Evolutionary conservation across 2,888 invertebrate species (phyloP).

Genomic region (Asteroscopus sphinx): DNA sequence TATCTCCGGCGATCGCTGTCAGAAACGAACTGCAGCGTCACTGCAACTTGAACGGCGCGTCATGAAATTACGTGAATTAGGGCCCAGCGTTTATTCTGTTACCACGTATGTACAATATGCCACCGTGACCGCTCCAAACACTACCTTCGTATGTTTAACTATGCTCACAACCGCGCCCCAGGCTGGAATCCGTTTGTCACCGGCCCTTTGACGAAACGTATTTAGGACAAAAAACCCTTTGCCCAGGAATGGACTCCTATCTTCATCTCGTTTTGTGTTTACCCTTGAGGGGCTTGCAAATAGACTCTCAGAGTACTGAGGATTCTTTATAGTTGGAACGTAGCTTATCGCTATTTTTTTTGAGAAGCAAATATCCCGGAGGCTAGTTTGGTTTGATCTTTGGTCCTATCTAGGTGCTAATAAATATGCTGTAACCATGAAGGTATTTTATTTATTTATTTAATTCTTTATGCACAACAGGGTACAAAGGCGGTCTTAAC

Average conservation of each 20-base stretch:
- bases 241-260: conserved; percentile 71
- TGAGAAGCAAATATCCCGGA: too few species aligned
- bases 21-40: too few species aligned
- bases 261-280: conserved; percentile 77
- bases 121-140: neutral
- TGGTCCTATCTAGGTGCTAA: conserved; percentile 7
- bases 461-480: too few species aligned
- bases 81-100: too few species aligned
- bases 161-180: conserved; percentile 63
- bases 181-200: conserved; percentile 82
- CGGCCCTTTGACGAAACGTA: conserved; percentile 80
- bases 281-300: conserved; percentile 69
- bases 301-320: conserved; percentile 55
- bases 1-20: too few species aligned
- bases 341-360: conserved; percentile 45
- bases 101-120: too few species aligned
- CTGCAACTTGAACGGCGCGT: too few species aligned
- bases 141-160: conserved; percentile 52
- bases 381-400: conserved; percentile 2
- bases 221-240: conserved; percentile 79
- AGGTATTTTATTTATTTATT: too few species aligned
- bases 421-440: too few species aligned
- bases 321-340: conserved; percentile 46
- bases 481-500: too few species aligned
- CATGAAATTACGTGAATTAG: too few species aligned